phyloP scores from a whole-genome alignment of 2,797 vertebrate genomes.

The Microchirus variegatus region DNA sequence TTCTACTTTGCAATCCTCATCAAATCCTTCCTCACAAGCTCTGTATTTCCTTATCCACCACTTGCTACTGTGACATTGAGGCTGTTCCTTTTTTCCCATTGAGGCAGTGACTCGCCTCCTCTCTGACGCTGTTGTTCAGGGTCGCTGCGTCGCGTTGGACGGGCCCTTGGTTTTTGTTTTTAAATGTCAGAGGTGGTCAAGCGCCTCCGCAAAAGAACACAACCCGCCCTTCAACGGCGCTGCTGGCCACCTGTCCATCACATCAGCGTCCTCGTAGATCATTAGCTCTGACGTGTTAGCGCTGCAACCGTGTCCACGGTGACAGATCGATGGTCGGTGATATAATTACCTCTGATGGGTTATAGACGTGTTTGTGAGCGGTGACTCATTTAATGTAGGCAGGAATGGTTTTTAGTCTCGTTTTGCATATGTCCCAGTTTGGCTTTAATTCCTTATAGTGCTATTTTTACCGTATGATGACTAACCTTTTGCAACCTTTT shows the following conservation, averaged over 20 bases:
- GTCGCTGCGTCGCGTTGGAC: slow-evolving; percentile 35
- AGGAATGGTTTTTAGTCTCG: too few relatives aligned
- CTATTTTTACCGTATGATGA: too few relatives aligned
- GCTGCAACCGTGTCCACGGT: slow-evolving; percentile 53
- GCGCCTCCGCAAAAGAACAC: slow-evolving; percentile 58
- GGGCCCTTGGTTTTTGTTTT: slow-evolving; percentile 13
- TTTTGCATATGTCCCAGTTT: neutral
- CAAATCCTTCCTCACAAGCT: too few relatives aligned
- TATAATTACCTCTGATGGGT: slow-evolving; percentile 65
- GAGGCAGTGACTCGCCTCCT: slow-evolving; percentile 6
- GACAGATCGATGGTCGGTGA: slow-evolving; percentile 52
- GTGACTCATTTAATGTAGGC: neutral
- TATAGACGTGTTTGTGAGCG: slow-evolving; percentile 41
- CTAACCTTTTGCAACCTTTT: too few relatives aligned
- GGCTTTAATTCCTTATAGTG: neutral
- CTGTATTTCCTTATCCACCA: too few relatives aligned
- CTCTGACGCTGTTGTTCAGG: slow-evolving; percentile 37
- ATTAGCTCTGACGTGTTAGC: slow-evolving; percentile 74
- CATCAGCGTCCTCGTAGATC: slow-evolving; percentile 61
- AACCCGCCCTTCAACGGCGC: slow-evolving; percentile 70
- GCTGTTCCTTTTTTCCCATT: neutral
- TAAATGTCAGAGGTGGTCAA: slow-evolving; percentile 77
- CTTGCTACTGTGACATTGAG: slow-evolving; percentile 34
- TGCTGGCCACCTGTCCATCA: slow-evolving; percentile 77
- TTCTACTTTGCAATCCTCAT: too few relatives aligned